These are phyloP conservation scores for Lumbricus terrestris DNA, from an alignment of 2,888 invertebrate genomes.

Conservation along the genomic window DNA sequence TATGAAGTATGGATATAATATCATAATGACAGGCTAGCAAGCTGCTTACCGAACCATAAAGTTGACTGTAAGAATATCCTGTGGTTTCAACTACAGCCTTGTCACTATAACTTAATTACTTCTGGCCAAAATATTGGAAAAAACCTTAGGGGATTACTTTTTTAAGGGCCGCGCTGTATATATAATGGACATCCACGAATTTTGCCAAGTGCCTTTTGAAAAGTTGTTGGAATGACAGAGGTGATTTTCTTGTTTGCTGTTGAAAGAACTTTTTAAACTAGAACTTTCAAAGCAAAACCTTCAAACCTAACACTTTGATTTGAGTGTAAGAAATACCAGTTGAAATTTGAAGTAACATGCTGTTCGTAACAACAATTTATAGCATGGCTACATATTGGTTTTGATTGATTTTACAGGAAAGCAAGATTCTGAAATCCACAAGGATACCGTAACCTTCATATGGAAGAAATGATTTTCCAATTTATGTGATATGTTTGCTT, in stretches of 20 bases:
- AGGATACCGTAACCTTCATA: not conserved
- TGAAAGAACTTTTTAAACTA: not conserved
- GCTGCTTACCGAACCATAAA: too few species aligned
- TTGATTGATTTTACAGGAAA: slow-evolving; percentile 13
- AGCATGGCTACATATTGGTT: not conserved
- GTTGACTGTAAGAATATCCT: too few species aligned
- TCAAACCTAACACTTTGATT: not conserved
- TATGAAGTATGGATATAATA: too few species aligned
- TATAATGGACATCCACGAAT: not conserved
- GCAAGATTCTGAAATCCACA: slow-evolving; percentile 18
- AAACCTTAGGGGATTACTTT: too few species aligned
- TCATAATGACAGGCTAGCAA: too few species aligned
- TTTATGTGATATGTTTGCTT: not conserved
- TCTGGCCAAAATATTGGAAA: too few species aligned
- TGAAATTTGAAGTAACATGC: not conserved
- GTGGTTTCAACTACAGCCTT: too few species aligned
- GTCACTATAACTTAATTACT: too few species aligned
- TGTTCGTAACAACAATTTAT: not conserved
- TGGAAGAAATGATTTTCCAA: not conserved
- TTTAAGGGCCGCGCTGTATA: too few species aligned
- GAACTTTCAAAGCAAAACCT: not conserved
- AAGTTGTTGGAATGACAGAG: not conserved
- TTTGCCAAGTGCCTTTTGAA: not conserved
- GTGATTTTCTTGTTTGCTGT: not conserved
- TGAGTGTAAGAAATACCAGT: not conserved